Evolutionary conservation across 2,888 invertebrate species (phyloP).

Genomic region (Carabus problematicus): DNA sequence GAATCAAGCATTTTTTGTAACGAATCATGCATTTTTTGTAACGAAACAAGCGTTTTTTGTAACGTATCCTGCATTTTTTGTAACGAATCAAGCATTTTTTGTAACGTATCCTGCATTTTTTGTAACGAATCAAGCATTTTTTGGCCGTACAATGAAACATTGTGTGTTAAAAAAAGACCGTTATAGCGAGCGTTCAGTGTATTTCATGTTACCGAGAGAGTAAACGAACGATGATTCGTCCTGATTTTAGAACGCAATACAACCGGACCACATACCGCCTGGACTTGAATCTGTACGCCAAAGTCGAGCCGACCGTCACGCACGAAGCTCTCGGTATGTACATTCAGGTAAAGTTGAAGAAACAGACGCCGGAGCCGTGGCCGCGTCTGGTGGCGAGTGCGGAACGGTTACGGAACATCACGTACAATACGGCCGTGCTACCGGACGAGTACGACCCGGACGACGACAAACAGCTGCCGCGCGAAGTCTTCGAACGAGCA

Average conservation of each 20-base stretch:
- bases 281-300: constrained; percentile 50
- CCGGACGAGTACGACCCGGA: constrained; percentile 47
- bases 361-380: constrained; percentile 51
- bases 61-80: too few species aligned
- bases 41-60: too few species aligned
- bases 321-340: constrained; percentile 50
- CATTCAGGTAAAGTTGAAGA: constrained; percentile 51
- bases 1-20: too few species aligned
- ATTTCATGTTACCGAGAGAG: constrained; percentile 30
- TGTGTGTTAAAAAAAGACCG: too few species aligned
- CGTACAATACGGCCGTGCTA: constrained; percentile 50
- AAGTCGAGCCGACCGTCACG: constrained; percentile 48
- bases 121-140: too few species aligned
- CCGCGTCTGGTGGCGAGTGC: constrained; percentile 50
- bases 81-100: too few species aligned
- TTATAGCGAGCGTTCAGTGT: too few species aligned
- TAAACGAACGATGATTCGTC: constrained; percentile 46
- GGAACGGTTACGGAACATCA: constrained; percentile 51
- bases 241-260: constrained; percentile 14
- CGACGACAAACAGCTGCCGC: constrained; percentile 14
- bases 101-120: too few species aligned
- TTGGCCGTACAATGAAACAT: too few species aligned
- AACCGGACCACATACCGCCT: constrained; percentile 4
- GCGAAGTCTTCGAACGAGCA: constrained; percentile 39
- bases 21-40: too few species aligned